Base-by-base conservation (phyloP, 2,113 vertebrate species). In the Odocoileus virginianus region DNA sequence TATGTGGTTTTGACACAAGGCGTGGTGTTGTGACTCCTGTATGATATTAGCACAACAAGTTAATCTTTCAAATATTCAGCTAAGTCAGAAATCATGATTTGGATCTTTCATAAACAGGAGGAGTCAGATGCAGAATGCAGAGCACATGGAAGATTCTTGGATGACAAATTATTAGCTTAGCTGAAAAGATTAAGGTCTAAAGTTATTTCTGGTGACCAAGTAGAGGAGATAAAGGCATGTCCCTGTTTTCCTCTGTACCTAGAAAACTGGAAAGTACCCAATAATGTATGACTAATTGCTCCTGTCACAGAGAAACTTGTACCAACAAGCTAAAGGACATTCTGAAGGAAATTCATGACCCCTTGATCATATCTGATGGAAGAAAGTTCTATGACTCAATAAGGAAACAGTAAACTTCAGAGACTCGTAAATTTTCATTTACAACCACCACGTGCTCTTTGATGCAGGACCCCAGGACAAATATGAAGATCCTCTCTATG, bases 321-420 rank as follows among this genome's bases (percentile, higher is more conserved):
- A 67, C 61, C 40, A 55, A 87, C 6, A 94, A 79, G 83, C 50
- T 89, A 92, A 94, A 87, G 79, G 52, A 93, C 81, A 92, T 95
- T 87, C 84, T 90, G 54, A 55, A 94, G 54, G 50, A 95, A 97
- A 79, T 17, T 43, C 84, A 28, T 79, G 90, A 90, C 50, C 85
- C 88, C 6, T 58, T 2, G 1, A 10, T 92, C 36, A 10, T 50
- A 40, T 87, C 52, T 97, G 52, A 90, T 27, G 6, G n/a, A 61
- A 82, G 91, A 90, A 93, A 91, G 40, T 28, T 43, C 23, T 58
- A 2, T 33, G 30, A 87, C 50, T 85, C 43, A 74, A 21, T 88
- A 95, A 74, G 52, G 36, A 97, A 93, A 87, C 57, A 57, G 74
- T 61, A 61, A 58, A 23, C n/a, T 85, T 91, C 64, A 25, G 19